These are phyloP conservation scores for Brenthis ino DNA, from an alignment of 2,888 invertebrate species.

Conservation along the genomic window DNA sequence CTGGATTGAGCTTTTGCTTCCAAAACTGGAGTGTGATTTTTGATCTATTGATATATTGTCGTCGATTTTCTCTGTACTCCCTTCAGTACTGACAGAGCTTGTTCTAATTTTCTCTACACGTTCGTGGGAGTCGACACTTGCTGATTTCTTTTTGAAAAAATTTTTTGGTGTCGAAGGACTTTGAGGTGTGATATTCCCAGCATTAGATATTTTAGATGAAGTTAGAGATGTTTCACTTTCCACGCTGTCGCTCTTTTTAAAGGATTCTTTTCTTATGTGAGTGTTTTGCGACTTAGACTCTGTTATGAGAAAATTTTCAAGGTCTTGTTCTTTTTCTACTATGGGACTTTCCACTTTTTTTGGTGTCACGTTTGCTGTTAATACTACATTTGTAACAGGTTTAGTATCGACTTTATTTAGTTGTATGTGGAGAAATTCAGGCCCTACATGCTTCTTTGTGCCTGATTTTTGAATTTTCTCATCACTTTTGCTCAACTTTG, in stretches of 20 bases:
- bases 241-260: slow-evolving; percentile 54
- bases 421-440: slow-evolving; percentile 88
- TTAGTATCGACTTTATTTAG: slow-evolving; percentile 86
- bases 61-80: slow-evolving; percentile 72
- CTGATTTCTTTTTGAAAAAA: slow-evolving; percentile 79
- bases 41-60: slow-evolving; percentile 74
- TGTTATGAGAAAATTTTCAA: slow-evolving; percentile 53
- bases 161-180: slow-evolving; percentile 75
- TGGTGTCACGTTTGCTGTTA: slow-evolving; percentile 83
- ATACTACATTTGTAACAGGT: slow-evolving; percentile 84
- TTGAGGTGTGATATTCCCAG: slow-evolving; percentile 50
- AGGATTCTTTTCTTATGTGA: slow-evolving; percentile 54
- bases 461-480: slow-evolving; percentile 62
- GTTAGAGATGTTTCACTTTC: slow-evolving; percentile 53
- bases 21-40: slow-evolving; percentile 76
- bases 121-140: slow-evolving; percentile 80
- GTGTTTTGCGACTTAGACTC: slow-evolving; percentile 53
- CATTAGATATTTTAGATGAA: slow-evolving; percentile 40
- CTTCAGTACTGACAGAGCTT: slow-evolving; percentile 70
- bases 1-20: slow-evolving; percentile 76
- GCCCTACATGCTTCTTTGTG: slow-evolving; percentile 67
- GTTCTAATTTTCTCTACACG: slow-evolving; percentile 67
- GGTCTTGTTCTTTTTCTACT: slow-evolving; percentile 60
- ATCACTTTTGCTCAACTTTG: slow-evolving; percentile 66
- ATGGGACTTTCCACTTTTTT: slow-evolving; percentile 72